Conservation (phyloP, 37 sponge, comb jelly and placozoan species). For the Chondrilla cf. caribensis region DNA sequence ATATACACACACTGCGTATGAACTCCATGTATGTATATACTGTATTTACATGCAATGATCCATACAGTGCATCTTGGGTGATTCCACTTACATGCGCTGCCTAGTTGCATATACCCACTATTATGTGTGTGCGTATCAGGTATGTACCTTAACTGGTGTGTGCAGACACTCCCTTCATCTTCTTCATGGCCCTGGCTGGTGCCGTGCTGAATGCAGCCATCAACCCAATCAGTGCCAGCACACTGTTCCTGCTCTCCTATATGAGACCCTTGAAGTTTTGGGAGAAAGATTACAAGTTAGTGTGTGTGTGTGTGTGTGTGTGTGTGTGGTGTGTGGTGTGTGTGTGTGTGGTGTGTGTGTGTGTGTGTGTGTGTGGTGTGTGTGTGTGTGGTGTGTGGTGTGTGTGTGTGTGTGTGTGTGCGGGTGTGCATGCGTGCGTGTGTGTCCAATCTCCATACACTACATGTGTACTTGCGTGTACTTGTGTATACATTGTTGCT, state of each 20-base stretch:
- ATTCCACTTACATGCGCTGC: no score
- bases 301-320: neutral
- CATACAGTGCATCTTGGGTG: no score
- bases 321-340: neutral
- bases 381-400: no score
- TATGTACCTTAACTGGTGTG: neutral
- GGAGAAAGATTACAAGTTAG: conserved; percentile 95
- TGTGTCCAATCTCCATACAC: neutral
- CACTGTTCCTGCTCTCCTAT: conserved; percentile 89
- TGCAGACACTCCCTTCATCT: conserved; percentile 79
- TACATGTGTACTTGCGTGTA: neutral
- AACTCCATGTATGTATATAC: no score
- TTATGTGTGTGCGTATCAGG: no score
- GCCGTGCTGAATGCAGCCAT: conserved; percentile 81
- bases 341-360: neutral
- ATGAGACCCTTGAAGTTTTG: conserved; percentile 95
- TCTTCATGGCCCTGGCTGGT: conserved; percentile 78
- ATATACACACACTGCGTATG: no score
- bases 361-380: neutral
- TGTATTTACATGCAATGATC: no score
- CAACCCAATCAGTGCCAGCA: conserved; percentile 87
- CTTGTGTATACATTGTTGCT: no score
- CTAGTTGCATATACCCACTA: no score
- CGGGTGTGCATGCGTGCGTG: neutral
- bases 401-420: neutral